These are phyloP conservation scores for Mustelus asterias DNA, from an alignment of 2,113 vertebrate species.

Conservation along the genomic window DNA sequence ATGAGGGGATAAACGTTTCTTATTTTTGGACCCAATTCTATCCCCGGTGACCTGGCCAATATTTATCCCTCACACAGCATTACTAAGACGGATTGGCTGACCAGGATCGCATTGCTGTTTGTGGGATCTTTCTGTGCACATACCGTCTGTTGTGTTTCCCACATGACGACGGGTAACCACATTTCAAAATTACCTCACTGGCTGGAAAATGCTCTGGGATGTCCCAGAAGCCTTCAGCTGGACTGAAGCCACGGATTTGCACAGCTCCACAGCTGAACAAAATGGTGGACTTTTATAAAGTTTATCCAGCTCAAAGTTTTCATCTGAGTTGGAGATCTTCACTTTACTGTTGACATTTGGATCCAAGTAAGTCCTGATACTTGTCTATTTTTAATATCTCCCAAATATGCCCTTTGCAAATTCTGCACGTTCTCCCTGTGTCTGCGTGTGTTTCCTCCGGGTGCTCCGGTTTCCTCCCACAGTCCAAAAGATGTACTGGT, in stretches of 20 bases:
- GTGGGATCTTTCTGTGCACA: background rate
- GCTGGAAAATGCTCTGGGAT: background rate
- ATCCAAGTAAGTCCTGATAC: background rate
- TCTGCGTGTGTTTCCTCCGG: too few relatives aligned
- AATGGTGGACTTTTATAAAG: background rate
- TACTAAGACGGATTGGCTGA: background rate
- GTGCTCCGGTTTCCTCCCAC: too few relatives aligned
- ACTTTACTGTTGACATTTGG: background rate
- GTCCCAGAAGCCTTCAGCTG: background rate
- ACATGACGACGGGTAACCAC: background rate
- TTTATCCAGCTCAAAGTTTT: background rate
- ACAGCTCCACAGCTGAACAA: background rate
- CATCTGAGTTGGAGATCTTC: background rate
- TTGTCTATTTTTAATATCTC: background rate
- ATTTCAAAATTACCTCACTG: background rate
- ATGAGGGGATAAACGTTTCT: too few relatives aligned
- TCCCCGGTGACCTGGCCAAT: background rate
- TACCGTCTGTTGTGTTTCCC: background rate
- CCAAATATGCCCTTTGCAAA: background rate
- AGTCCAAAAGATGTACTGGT: too few relatives aligned
- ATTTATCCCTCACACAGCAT: background rate
- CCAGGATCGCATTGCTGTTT: background rate
- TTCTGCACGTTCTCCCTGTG: too few relatives aligned
- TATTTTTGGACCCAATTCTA: too few relatives aligned
- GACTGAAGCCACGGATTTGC: background rate